Evolutionary conservation across 1,140 invertebrate genomes (phyloP), one percentile per base, ranked within the genome.

Genomic region (Drosophila quadrilineata): DNA sequence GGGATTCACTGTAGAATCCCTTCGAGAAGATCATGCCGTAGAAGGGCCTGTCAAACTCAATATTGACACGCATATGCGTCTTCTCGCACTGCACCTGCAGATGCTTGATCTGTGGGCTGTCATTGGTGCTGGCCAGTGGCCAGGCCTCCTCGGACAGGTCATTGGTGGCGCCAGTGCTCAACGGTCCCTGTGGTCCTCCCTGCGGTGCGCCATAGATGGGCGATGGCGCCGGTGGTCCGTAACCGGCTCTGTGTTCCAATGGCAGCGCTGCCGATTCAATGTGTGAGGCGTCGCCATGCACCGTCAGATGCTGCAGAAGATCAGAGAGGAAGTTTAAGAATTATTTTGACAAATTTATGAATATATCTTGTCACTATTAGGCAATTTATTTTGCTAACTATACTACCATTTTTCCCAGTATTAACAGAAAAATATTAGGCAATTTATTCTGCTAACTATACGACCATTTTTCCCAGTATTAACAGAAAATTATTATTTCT

Each of bases 11-110:
- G 90, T 97, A 98, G 91, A 95, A 95, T 24, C 95, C 96, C 90
- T 98, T 98, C 48, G 95, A 97, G 91, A 98, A 98, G 68, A 98
- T 97, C 94, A 98, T 97, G 3, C 97, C 97, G 89, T 98, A 97
- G 91, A 98, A 98, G 0, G 97, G 96, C 21, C 96, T 92, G 88
- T 98, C 97, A 90, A 98, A 98, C 88, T 97, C 96, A 72, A 98
- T 96, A 90, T 96, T 97, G 4, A 98, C 96, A 19, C 96, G 92
- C 97, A 98, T 98, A 85, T 97, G 95, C 31, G 96, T 98, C 90
- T 98, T 98, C 89, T 98, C 97, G 90, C 97, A 98, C 88, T 98
- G 96, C 33, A 98, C 97, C 90, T 98, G 96, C 21, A 98, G 90
- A 77, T 96, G 94, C 87, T 96, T 96, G 69, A 98, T 97, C 88